phyloP scores from a whole-genome alignment of 1,140 invertebrate genomes.

The Drosophila equinoxialis region DNA sequence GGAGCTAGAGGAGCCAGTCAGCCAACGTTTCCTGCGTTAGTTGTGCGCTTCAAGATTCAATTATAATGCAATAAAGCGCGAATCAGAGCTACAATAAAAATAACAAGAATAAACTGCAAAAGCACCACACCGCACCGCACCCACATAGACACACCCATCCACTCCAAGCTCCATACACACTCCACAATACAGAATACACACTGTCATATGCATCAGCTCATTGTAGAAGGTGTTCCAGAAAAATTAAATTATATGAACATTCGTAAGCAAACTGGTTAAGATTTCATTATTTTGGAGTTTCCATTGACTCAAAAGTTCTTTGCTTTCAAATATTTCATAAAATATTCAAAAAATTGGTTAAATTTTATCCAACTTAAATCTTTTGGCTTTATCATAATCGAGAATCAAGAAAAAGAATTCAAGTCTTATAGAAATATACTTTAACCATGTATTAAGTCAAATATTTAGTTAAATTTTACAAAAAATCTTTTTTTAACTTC shows the following conservation, averaged over 20 bases:
- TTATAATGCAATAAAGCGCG: conserved; percentile 82
- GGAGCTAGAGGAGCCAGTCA: conserved; percentile 60
- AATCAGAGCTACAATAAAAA: conserved; percentile 81
- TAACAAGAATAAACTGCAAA: conserved; percentile 59
- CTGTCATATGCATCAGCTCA: conserved; percentile 11
- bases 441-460: too few species aligned
- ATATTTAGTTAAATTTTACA: too few species aligned
- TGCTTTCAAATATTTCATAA: too few species aligned
- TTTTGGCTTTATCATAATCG: too few species aligned
- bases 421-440: too few species aligned
- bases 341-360: too few species aligned
- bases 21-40: conserved; percentile 76
- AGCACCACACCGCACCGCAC: conserved; percentile 18
- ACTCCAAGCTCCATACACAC: background rate
- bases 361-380: too few species aligned
- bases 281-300: background rate
- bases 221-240: conserved; percentile 9
- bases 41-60: conserved; percentile 81
- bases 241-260: background rate
- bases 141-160: conserved; percentile 10
- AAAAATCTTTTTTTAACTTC: too few species aligned
- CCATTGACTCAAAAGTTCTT: too few species aligned
- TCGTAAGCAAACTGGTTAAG: background rate
- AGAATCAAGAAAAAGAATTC: too few species aligned
- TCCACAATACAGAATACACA: conserved; percentile 22